These are phyloP conservation scores for Paracentrotus lividus DNA, from an alignment of 53 echinoderm and acorn worm genomes.

Conservation along the genomic window DNA sequence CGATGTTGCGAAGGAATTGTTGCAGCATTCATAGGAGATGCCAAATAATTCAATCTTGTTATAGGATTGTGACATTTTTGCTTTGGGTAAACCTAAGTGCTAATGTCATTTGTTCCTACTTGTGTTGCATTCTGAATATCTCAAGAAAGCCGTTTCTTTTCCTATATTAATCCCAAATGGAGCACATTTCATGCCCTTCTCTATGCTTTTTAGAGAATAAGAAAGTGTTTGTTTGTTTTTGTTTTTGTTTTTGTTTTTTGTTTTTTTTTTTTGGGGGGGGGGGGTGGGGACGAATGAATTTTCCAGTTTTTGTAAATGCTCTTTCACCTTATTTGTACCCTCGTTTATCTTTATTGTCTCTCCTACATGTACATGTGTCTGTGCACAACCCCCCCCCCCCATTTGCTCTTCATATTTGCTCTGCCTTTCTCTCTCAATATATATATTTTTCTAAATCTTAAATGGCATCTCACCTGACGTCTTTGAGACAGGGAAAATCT, in stretches of 20 bases:
- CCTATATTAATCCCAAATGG: background rate
- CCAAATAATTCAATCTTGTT: conserved; percentile 50
- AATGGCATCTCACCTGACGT: no score
- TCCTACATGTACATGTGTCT: background rate
- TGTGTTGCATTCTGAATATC: background rate
- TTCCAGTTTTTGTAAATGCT: no score
- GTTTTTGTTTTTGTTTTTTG: no score
- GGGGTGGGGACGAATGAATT: no score
- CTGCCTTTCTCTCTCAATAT: background rate
- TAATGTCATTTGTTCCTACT: conserved; percentile 8
- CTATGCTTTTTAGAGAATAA: no score
- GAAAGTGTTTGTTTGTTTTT: no score
- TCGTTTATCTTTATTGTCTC: no score
- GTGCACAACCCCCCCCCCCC: background rate
- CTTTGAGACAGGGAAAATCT: no score
- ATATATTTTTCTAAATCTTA: background rate
- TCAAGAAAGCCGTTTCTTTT: background rate
- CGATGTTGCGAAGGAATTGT: background rate
- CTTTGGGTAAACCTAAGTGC: background rate
- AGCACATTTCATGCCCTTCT: no score
- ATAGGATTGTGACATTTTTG: background rate
- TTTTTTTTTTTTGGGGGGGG: no score
- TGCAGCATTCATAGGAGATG: background rate
- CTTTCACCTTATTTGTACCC: no score
- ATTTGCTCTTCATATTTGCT: no score